Base-by-base conservation (phyloP, 2,888 invertebrate genomes). In the Meteorus colon region DNA sequence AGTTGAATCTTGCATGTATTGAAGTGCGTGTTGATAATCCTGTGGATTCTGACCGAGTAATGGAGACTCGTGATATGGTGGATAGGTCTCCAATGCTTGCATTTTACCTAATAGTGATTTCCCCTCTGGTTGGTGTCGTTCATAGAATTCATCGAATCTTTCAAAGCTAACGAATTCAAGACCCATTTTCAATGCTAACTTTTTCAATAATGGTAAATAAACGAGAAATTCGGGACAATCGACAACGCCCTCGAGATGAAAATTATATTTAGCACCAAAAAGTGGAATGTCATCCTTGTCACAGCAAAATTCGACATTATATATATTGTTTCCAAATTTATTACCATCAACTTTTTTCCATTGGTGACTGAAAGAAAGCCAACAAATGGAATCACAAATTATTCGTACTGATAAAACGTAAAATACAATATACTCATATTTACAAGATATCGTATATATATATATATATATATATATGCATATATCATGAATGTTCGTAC, bases 141-240 rank as follows among this genome's bases (percentile, higher is more conserved):
- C 91, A 88, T 93, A 98, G 89, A 94, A 97, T 66, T 96, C 94
- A 37, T 93, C 93, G 91, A 98, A 98, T 75, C 91, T 92, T 81
- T 93, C 94, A 83, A 93, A 94, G 70, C 91, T 91, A 0, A 94
- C 91, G 80, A 95, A 90, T 85, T 95, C 93, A 55, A 96, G 89
- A 0, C 94, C 95, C 90, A 92, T 94, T 85, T 94, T 94, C 59
- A 92, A 91, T 14, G 94, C 95, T 73, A 96, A 89, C 85, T 94
- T 95, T 60, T 93, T 92, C 74, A 99, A 91, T 4, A 95, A 92
- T 24, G 97, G 96, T 90, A 98, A 97, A 90, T 99, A 95, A 19
- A 99, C 98, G 76, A 99, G 92, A 91, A 98, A 99, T 89, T 99
- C 99, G 1, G 99, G 99, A 89, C 99, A 99, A 89, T 99, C 95